These are phyloP conservation scores for Tor tambroides DNA, from an alignment of 2,113 vertebrate species.

Conservation along the genomic window DNA sequence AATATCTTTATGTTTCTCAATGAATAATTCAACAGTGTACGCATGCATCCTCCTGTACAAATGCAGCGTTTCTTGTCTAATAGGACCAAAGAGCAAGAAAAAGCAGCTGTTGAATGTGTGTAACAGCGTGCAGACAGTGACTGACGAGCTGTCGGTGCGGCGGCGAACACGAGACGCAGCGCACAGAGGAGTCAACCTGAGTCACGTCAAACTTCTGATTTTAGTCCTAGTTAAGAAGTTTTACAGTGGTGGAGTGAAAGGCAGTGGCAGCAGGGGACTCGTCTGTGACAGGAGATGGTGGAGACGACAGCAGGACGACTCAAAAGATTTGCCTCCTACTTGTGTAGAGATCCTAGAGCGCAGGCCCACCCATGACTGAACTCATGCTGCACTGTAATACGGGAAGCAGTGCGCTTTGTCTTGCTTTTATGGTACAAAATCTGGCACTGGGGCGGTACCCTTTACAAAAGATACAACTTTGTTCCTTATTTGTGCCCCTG, in stretches of 20 bases:
- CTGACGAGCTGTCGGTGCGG: slow-evolving; percentile 49
- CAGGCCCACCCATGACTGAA: background rate
- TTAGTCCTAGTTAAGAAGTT: slow-evolving; percentile 34
- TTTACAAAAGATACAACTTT: background rate
- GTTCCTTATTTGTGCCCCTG: too few species aligned
- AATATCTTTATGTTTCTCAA: too few species aligned
- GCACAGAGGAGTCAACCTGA: slow-evolving; percentile 39
- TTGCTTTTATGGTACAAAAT: background rate
- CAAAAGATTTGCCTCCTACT: background rate
- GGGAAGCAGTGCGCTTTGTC: background rate
- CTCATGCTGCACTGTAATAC: background rate
- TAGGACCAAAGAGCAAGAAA: too few species aligned
- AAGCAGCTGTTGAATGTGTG: too few species aligned
- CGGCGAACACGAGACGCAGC: too few species aligned
- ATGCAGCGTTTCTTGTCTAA: too few species aligned
- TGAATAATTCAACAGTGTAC: too few species aligned
- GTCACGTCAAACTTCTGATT: slow-evolving; percentile 56
- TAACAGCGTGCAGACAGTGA: slow-evolving; percentile 50
- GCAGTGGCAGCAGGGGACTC: slow-evolving; percentile 31
- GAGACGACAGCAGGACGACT: too few species aligned
- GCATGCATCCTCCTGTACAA: too few species aligned
- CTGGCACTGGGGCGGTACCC: background rate
- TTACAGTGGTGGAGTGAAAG: slow-evolving; percentile 20
- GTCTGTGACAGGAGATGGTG: slow-evolving; percentile 16
- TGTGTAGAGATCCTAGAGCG: background rate